A percentile compares a stretch with the other conserved stretches of the same genome.
phyloP scores from a whole-genome alignment of 2,888 invertebrate genomes.

The Caradrina kadenii region DNA sequence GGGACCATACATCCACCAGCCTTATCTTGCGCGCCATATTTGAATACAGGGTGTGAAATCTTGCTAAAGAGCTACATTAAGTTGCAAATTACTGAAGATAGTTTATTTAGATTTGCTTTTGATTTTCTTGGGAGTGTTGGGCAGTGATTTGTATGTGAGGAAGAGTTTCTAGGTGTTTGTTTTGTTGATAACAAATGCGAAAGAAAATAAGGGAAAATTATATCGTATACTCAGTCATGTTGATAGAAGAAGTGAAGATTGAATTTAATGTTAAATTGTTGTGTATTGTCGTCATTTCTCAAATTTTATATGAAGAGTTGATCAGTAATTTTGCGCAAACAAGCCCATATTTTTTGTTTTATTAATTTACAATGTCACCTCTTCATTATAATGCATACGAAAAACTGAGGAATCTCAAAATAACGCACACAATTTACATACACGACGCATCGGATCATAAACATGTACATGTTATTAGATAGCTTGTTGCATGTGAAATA shows the following conservation, averaged over 20 bases:
- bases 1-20: constrained; percentile 68
- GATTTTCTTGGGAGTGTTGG: constrained; percentile 46
- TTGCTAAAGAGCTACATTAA: constrained; percentile 63
- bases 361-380: constrained; percentile 41
- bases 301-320: background rate
- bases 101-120: constrained; percentile 62
- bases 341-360: constrained; percentile 21
- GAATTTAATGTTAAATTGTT: too few relatives aligned
- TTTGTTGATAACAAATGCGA: background rate
- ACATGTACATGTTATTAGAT: constrained; percentile 51
- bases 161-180: background rate
- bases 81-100: constrained; percentile 64
- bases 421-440: constrained; percentile 49
- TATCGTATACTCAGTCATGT: too few relatives aligned
- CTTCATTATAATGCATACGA: constrained; percentile 41
- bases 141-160: constrained; percentile 9
- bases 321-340: constrained; percentile 22
- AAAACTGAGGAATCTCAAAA: constrained; percentile 44
- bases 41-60: constrained; percentile 68
- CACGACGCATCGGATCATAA: constrained; percentile 48
- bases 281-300: background rate
- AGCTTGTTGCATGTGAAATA: constrained; percentile 51
- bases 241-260: too few relatives aligned
- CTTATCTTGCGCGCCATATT: constrained; percentile 67
- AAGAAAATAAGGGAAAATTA: background rate